A percentile compares a stretch with the other conserved stretches of the same genome.
Conservation (phyloP, 2,113 vertebrate genomes). For the Prochilodus magdalenae region DNA sequence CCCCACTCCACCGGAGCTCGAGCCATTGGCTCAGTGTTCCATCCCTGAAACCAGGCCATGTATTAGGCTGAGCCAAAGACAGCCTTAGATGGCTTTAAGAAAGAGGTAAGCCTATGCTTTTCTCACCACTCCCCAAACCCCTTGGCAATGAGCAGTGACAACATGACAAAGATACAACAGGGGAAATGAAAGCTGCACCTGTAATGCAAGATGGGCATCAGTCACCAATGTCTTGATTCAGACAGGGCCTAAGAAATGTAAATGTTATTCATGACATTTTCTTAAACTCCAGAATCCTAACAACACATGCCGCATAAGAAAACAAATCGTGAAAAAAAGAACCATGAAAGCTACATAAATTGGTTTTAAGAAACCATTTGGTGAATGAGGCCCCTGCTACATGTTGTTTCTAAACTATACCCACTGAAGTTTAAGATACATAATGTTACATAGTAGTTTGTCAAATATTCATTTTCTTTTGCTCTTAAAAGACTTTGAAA, state of each 20-base stretch:
- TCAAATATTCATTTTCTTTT: background rate
- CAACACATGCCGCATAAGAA: too few relatives aligned
- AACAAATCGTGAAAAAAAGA: too few relatives aligned
- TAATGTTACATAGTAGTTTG: too few relatives aligned
- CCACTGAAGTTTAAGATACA: background rate
- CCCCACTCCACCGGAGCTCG: background rate
- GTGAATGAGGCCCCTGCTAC: background rate
- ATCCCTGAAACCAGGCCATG: constrained; percentile 49
- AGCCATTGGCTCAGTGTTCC: constrained; percentile 18
- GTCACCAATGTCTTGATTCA: too few relatives aligned
- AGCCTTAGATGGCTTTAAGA: constrained; percentile 42
- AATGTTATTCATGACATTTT: too few relatives aligned
- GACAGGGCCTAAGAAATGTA: too few relatives aligned
- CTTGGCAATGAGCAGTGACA: constrained; percentile 28
- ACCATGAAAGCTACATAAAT: too few relatives aligned
- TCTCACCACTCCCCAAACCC: constrained; percentile 35
- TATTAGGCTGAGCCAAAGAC: constrained; percentile 49
- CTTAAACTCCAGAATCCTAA: too few relatives aligned
- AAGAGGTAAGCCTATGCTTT: constrained; percentile 37
- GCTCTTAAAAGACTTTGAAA: background rate
- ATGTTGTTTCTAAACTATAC: background rate
- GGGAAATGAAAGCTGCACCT: background rate
- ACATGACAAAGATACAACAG: constrained; percentile 26
- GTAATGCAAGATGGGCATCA: background rate
- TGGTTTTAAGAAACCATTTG: too few relatives aligned